Percentiles rank a stretch among this genome's conserved stretches.
Conservation (phyloP, 2,797 vertebrate species). For the Halcyon smyrnensis region DNA sequence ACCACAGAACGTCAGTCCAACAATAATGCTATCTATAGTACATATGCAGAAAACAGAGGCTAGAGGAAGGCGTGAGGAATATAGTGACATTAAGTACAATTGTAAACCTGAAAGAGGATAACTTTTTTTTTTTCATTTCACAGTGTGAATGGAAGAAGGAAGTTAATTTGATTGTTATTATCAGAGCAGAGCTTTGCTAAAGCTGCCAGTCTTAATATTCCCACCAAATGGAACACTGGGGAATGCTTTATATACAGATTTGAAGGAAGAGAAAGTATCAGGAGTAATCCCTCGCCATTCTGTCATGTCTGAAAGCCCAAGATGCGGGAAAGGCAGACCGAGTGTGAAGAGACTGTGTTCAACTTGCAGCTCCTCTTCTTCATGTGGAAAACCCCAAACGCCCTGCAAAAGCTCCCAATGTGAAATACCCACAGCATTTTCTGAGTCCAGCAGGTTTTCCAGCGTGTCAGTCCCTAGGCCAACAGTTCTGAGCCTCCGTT, state of each 20-base stretch:
- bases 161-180: neutral
- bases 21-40: neutral
- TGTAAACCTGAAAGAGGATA: neutral
- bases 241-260: neutral
- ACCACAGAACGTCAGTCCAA: neutral
- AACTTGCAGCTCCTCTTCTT: neutral
- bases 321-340: neutral
- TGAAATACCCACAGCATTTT: neutral
- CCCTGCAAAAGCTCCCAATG: neutral
- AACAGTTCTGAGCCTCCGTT: neutral
- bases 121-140: neutral
- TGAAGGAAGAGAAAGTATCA: neutral
- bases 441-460: neutral
- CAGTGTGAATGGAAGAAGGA: neutral
- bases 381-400: neutral
- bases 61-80: neutral
- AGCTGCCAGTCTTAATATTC: neutral
- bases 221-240: neutral
- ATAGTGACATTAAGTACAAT: neutral
- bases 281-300: neutral
- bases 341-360: neutral
- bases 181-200: neutral
- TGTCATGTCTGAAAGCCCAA: neutral
- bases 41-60: neutral
- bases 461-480: neutral